Evolutionary conservation across 2,113 vertebrate genomes (phyloP).

Genomic region (western clawed frog (Xenopus tropicalis)): UCB_Xtro_10.0 CM004450.2:25310501-25311000

Average conservation of each 20-base stretch:
- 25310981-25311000: neutral
- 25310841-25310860: slow-evolving; percentile 21
- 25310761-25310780: neutral
- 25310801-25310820: neutral
- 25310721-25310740: slow-evolving; percentile 39
- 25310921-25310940: slow-evolving; percentile 33
- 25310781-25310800: slow-evolving; percentile 16
- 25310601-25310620: slow-evolving; percentile 42
- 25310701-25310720: slow-evolving; percentile 47
- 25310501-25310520: slow-evolving; percentile 40
- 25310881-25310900: slow-evolving; percentile 15
- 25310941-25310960: slow-evolving; percentile 31
- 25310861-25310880: neutral
- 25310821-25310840: slow-evolving; percentile 35
- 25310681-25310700: slow-evolving; percentile 45
- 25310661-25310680: slow-evolving; percentile 44
- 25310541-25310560: slow-evolving; percentile 42
- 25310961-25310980: slow-evolving; percentile 39
- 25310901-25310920: slow-evolving; percentile 25
- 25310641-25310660: slow-evolving; percentile 44
- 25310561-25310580: slow-evolving; percentile 44
- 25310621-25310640: slow-evolving; percentile 46
- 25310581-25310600: slow-evolving; percentile 41
- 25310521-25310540: slow-evolving; percentile 41
- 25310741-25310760: slow-evolving; percentile 40